Evolutionary conservation across 1,140 invertebrate genomes (phyloP).

Genomic region (Whitmania pigra): DNA sequence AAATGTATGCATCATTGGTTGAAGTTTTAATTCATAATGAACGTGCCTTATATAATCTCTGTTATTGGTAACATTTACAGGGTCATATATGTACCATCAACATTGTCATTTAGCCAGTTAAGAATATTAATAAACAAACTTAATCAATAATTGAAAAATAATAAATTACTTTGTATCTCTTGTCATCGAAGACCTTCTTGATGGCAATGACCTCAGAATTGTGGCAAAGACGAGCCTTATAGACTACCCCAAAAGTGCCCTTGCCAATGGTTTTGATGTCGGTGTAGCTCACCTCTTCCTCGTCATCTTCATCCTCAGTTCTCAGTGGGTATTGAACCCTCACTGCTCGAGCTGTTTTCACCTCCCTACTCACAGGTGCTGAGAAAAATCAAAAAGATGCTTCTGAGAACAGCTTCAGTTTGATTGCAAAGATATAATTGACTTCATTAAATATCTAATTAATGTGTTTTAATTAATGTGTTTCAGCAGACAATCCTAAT

Average conservation of each 20-base stretch:
- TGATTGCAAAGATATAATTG: too few relatives aligned
- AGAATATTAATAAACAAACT: background rate
- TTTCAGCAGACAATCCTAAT: too few relatives aligned
- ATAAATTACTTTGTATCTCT: constrained; percentile 18
- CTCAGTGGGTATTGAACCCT: background rate
- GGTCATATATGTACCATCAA: background rate
- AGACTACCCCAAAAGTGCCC: constrained; percentile 25
- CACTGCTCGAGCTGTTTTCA: constrained; percentile 7
- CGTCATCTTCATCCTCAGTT: background rate
- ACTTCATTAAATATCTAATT: too few relatives aligned
- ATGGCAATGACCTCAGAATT: constrained; percentile 22
- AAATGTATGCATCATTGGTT: background rate
- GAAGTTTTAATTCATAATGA: background rate
- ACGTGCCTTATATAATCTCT: background rate
- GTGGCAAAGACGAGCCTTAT: constrained; percentile 20
- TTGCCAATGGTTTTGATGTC: constrained; percentile 23
- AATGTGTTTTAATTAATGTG: too few relatives aligned
- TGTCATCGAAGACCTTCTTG: constrained; percentile 24
- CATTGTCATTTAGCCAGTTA: background rate
- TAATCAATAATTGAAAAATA: background rate
- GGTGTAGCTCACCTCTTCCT: constrained; percentile 20
- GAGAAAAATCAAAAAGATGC: background rate
- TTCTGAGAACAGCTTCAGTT: too few relatives aligned
- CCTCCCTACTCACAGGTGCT: constrained; percentile 12
- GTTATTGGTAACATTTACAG: background rate